Evolutionary conservation across 2,888 invertebrate species (phyloP).

Genomic region (Napeogenes sylphis): DNA sequence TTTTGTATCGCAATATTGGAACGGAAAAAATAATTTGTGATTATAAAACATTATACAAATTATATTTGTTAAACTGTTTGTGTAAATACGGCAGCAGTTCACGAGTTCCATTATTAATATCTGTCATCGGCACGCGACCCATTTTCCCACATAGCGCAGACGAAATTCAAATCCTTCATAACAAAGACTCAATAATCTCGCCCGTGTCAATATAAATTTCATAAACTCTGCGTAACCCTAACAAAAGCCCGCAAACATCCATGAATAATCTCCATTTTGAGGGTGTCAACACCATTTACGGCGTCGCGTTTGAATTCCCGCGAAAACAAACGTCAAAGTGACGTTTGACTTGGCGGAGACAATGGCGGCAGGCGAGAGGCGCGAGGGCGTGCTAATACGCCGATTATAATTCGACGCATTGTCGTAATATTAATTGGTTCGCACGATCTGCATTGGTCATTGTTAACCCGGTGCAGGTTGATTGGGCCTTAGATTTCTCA

Average conservation of each 20-base stretch:
- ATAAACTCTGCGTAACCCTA: constrained; percentile 67
- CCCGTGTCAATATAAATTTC: constrained; percentile 74
- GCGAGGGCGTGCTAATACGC: constrained; percentile 52
- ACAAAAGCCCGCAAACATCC: constrained; percentile 69
- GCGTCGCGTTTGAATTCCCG: constrained; percentile 55
- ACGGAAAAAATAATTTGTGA: constrained; percentile 9
- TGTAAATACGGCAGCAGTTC: constrained; percentile 26
- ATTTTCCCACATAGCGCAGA: constrained; percentile 48
- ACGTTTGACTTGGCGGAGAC: constrained; percentile 46
- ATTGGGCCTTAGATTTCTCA: constrained; percentile 30
- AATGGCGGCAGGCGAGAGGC: constrained; percentile 46
- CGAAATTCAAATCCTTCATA: constrained; percentile 66
- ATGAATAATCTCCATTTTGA: constrained; percentile 74
- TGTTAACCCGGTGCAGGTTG: constrained; percentile 36
- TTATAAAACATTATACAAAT: constrained; percentile 7
- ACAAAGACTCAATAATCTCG: constrained; percentile 70
- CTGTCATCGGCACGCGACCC: constrained; percentile 65
- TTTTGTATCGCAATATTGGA: constrained; percentile 16
- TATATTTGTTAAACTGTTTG: constrained; percentile 18
- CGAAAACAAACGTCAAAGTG: constrained; percentile 67
- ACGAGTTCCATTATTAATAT: constrained; percentile 57
- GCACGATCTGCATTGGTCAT: constrained; percentile 36
- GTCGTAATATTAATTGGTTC: constrained; percentile 60
- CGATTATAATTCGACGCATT: constrained; percentile 58
- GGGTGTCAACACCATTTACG: constrained; percentile 68